Evolutionary conservation across 2,888 invertebrate genomes (phyloP).

Genomic region (Leptopilina drosophilae): DNA sequence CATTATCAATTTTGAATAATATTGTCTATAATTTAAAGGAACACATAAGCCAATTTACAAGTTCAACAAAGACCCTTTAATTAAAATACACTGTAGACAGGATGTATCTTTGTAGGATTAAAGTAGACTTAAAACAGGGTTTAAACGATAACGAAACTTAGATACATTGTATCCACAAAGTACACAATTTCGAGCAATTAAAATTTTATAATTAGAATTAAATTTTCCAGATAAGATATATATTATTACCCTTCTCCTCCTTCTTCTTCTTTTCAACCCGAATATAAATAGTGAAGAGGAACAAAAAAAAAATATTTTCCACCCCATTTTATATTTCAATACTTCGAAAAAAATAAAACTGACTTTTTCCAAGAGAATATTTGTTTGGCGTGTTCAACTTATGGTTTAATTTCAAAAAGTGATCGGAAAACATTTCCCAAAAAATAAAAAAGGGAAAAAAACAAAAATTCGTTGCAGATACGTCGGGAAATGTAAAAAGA

Average conservation of each 20-base stretch:
- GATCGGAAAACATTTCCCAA: not conserved
- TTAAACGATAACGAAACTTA: not conserved
- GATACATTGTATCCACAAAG: slow-evolving; percentile 4
- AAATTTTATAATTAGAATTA: slow-evolving; percentile 15
- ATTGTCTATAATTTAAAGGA: slow-evolving; percentile 4
- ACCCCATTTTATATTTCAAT: no score
- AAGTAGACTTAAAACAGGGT: not conserved
- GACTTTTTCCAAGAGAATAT: not conserved
- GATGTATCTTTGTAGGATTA: slow-evolving; percentile 6
- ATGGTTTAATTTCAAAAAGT: slow-evolving; percentile 12
- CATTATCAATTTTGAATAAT: slow-evolving; percentile 12
- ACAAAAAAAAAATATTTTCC: no score
- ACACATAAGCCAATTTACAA: slow-evolving; percentile 13
- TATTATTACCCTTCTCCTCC: no score
- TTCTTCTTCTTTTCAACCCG: no score
- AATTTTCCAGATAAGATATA: not conserved
- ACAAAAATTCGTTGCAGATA: not conserved
- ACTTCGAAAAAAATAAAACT: not conserved
- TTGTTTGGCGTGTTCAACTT: not conserved
- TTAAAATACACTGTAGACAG: slow-evolving; percentile 10
- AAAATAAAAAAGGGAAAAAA: not conserved
- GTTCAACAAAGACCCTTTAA: slow-evolving; percentile 19
- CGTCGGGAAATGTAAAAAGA: slow-evolving; percentile 15
- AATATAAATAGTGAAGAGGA: no score
- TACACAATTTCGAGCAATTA: slow-evolving; percentile 15